Evolutionary conservation across 2,797 vertebrate species (phyloP).

Genomic region (Acanthurus tractus): DNA sequence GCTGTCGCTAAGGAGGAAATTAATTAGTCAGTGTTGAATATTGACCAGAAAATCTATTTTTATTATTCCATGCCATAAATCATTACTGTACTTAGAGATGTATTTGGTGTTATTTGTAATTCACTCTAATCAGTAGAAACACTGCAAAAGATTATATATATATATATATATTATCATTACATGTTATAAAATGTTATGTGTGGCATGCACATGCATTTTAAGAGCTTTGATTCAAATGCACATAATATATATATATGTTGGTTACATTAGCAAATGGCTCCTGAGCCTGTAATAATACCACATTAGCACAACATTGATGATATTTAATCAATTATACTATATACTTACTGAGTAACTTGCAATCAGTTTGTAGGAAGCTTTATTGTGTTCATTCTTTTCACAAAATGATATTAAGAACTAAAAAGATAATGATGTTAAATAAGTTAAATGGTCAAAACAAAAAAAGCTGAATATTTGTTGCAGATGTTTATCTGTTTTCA

Average conservation of each 20-base stretch:
- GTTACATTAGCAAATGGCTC: not conserved
- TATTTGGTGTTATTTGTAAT: not conserved
- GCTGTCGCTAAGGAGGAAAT: not conserved
- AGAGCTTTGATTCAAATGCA: not conserved
- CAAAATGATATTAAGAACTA: not conserved
- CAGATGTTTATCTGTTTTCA: not conserved
- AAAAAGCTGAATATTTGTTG: not conserved
- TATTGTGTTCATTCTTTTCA: not conserved
- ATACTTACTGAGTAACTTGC: not conserved
- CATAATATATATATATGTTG: not conserved
- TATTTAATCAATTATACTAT: not conserved
- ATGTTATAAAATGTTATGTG: not conserved
- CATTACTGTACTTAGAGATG: not conserved
- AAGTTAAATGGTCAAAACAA: too few relatives aligned
- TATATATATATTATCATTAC: too few relatives aligned
- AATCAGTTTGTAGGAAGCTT: not conserved
- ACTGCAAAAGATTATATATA: too few relatives aligned
- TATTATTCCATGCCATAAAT: not conserved
- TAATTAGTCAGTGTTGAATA: not conserved
- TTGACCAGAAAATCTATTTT: not conserved
- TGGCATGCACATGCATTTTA: not conserved
- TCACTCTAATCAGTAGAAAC: too few relatives aligned
- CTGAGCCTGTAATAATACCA: not conserved
- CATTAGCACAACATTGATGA: not conserved
- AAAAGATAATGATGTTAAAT: not conserved